Evolutionary conservation across 2,888 invertebrate species (phyloP).

Genomic region (Drosophila lutescens): DNA sequence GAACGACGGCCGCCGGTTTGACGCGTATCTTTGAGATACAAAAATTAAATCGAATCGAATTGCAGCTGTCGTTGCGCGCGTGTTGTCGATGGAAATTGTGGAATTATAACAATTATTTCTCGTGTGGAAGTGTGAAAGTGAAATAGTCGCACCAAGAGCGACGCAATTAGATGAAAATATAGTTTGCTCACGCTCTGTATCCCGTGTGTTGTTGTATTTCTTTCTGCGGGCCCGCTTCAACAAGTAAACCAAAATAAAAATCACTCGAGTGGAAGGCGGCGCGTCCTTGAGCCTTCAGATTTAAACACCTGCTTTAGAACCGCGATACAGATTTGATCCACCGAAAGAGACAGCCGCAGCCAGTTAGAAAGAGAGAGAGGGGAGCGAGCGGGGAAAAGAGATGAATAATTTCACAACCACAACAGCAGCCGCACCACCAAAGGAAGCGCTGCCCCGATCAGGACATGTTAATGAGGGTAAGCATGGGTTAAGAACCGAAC

Average conservation of each 20-base stretch:
- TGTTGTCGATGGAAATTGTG: slow-evolving; percentile 50
- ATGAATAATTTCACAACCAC: slow-evolving; percentile 83
- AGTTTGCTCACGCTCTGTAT: slow-evolving; percentile 39
- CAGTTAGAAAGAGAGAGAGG: slow-evolving; percentile 13
- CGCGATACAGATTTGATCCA: slow-evolving; percentile 5
- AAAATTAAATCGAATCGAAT: slow-evolving; percentile 36
- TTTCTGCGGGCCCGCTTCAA: slow-evolving; percentile 29
- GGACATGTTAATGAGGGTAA: slow-evolving; percentile 87
- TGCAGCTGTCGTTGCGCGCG: slow-evolving; percentile 68
- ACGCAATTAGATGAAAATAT: slow-evolving; percentile 70
- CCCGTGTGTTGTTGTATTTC: slow-evolving; percentile 7
- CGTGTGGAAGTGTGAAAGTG: slow-evolving; percentile 71
- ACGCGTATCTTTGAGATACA: slow-evolving; percentile 47
- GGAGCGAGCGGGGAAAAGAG: slow-evolving; percentile 11
- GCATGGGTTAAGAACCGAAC: slow-evolving; percentile 26
- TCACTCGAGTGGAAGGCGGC: slow-evolving; percentile 62
- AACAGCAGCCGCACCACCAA: slow-evolving; percentile 77
- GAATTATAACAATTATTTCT: slow-evolving; percentile 42
- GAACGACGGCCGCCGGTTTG: slow-evolving; percentile 15
- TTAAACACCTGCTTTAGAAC: slow-evolving; percentile 69
- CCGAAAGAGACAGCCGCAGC: background rate
- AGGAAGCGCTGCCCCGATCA: slow-evolving; percentile 87
- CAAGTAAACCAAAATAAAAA: slow-evolving; percentile 47
- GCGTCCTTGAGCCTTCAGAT: slow-evolving; percentile 73
- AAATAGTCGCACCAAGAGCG: slow-evolving; percentile 60